phyloP scores from a whole-genome alignment of 2,797 vertebrate genomes.

The Poeciliopsis presidionis region DNA sequence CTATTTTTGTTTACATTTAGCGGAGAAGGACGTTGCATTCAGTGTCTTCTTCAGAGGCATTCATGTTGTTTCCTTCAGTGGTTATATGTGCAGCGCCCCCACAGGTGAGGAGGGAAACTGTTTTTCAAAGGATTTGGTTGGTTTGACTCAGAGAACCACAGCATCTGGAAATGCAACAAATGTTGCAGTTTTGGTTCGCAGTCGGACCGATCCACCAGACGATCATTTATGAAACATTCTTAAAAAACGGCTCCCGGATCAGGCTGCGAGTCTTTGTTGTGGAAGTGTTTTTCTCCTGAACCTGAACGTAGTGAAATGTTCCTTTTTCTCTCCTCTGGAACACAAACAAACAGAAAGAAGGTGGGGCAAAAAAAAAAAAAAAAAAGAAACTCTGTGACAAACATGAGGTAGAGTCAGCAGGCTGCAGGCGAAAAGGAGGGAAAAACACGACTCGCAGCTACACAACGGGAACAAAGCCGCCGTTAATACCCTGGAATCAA shows the following conservation, averaged over 20 bases:
- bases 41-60: too few species aligned
- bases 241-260: background rate
- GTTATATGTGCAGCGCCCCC: too few species aligned
- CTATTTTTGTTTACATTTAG: too few species aligned
- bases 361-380: constrained; percentile 3
- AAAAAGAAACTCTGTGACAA: background rate
- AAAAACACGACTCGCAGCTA: background rate
- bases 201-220: too few species aligned
- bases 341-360: background rate
- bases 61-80: too few species aligned
- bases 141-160: too few species aligned
- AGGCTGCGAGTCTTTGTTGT: background rate
- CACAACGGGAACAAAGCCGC: background rate
- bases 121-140: too few species aligned
- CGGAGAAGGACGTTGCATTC: too few species aligned
- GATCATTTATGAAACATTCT: too few species aligned
- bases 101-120: too few species aligned
- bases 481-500: background rate
- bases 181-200: too few species aligned
- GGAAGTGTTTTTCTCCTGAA: background rate
- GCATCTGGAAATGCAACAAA: too few species aligned
- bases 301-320: background rate
- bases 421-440: constrained; percentile 5
- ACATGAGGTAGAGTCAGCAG: constrained; percentile 7
- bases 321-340: background rate